Evolutionary conservation across 2,113 vertebrate species (phyloP).

Genomic region (Daboia siamensis): DNA sequence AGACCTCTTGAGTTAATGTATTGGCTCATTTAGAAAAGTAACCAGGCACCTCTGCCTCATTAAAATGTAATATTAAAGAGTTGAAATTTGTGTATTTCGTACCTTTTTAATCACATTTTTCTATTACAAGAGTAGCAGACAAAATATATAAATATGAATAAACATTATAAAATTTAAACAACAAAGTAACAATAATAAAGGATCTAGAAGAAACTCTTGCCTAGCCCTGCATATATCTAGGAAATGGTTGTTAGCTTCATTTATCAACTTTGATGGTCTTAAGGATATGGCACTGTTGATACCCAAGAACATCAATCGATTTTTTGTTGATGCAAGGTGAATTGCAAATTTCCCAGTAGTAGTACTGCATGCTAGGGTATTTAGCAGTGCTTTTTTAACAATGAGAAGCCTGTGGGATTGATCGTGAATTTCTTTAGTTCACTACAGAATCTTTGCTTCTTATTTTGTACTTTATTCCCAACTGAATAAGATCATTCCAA

Average conservation of each 20-base stretch:
- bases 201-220: neutral
- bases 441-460: neutral
- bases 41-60: neutral
- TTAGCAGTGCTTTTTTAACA: neutral
- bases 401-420: neutral
- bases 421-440: neutral
- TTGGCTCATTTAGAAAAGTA: neutral
- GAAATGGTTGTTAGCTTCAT: neutral
- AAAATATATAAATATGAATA: neutral
- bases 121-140: neutral
- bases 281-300: neutral
- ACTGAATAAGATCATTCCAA: neutral
- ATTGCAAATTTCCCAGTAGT: neutral
- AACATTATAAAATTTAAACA: neutral
- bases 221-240: neutral
- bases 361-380: neutral
- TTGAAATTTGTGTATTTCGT: neutral
- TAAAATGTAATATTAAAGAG: neutral
- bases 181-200: neutral
- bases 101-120: neutral
- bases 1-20: neutral
- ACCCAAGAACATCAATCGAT: neutral
- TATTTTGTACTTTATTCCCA: neutral
- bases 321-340: neutral
- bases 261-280: too few relatives aligned